Evolutionary conservation across 2,113 vertebrate species (phyloP), one percentile per base, ranked within the genome.

Genomic region (Thomomys bottae): DNA sequence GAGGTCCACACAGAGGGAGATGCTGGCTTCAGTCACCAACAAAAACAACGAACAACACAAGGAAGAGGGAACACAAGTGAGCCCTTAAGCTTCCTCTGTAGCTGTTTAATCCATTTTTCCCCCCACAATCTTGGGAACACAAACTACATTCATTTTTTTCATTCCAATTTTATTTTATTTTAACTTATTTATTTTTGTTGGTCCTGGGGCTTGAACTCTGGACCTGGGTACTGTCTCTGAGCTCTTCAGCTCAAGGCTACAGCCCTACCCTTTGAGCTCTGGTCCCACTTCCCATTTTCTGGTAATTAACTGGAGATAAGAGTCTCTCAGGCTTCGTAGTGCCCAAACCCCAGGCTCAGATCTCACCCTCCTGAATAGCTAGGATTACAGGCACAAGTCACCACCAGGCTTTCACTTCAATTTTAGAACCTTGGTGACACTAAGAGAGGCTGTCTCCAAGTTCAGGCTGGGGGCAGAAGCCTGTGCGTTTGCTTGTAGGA

Each of bases 111-210:
- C 32, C 8, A 32, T 75, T 84, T 88, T 86, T 71, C 26, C 7
- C 68, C 49, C 72, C 18, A 38, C 5, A 5, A 79, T 57, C 84
- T 70, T 54, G 64, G 88, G 63, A 94, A 75, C 42, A 66, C 5
- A 45, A 49, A 68, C 92, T 10, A 40, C 70, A 80, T 79, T n/a
- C 91, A 67, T 78, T 79, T 63, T 75, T 32, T 17, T 10, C 32
- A 67, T 77, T 92, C 82, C 85, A 20, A 2, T 71, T 82, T n/a
- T 61, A 54, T n/a, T n/a, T n/a, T n/a, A n/a, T n/a, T n/a, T n/a
- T n/a, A n/a, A n/a, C n/a, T n/a, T n/a, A n/a, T n/a, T n/a, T n/a
- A n/a, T n/a, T n/a, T n/a, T n/a, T n/a, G n/a, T n/a, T n/a, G n/a
- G n/a, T n/a, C n/a, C n/a, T n/a, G n/a, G n/a, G n/a, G n/a, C n/a